Conservation (phyloP, 2,797 vertebrate species). For the Mionectes olivaceus region DNA sequence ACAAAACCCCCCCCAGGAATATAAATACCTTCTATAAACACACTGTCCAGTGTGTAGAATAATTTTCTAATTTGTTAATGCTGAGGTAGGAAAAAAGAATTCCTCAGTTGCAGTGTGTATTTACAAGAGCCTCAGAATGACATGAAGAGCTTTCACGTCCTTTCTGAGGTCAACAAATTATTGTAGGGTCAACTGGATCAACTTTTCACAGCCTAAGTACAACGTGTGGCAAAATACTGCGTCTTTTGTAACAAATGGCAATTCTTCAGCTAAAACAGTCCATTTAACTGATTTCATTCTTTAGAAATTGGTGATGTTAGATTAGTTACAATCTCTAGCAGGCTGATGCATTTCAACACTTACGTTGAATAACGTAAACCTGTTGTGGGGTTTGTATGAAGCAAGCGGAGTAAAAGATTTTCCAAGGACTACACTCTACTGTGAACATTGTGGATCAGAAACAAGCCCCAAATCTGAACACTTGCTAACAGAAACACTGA, state of each 20-base stretch:
- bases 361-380: background rate
- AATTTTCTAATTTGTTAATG: background rate
- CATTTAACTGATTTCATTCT: background rate
- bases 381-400: background rate
- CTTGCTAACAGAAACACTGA: background rate
- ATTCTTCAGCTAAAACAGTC: background rate
- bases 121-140: background rate
- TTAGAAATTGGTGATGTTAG: background rate
- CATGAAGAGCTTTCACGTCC: background rate
- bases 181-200: background rate
- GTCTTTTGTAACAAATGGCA: background rate
- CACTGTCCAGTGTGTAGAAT: background rate
- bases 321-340: slow-evolving; percentile 40
- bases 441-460: slow-evolving; percentile 5
- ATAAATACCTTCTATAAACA: background rate
- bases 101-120: background rate
- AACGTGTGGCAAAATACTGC: background rate
- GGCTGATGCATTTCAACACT: slow-evolving; percentile 16
- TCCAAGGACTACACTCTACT: background rate
- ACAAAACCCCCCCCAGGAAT: background rate
- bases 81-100: background rate
- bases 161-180: slow-evolving; percentile 4
- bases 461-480: background rate
- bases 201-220: background rate
- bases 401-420: background rate